These are phyloP conservation scores for Horisme vitalbata DNA, from an alignment of 2,888 invertebrate species.

Conservation along the genomic window DNA sequence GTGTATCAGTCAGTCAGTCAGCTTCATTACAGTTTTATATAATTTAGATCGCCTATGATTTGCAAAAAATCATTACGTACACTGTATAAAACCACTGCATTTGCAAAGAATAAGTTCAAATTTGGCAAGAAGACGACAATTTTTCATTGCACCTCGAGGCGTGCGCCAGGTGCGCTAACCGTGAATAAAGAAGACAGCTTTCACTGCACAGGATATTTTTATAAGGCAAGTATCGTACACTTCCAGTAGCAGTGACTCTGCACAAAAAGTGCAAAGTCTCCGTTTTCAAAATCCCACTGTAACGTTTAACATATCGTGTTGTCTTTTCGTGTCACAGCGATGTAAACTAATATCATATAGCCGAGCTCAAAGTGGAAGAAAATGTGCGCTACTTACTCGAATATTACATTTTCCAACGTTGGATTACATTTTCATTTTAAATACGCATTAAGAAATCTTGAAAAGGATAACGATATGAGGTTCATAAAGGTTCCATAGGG, in stretches of 20 bases:
- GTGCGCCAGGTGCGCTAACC: slow-evolving; percentile 58
- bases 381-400: slow-evolving; percentile 26
- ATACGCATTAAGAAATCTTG: slow-evolving; percentile 28
- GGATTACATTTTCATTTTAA: slow-evolving; percentile 31
- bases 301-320: slow-evolving; percentile 48
- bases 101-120: slow-evolving; percentile 63
- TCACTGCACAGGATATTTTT: slow-evolving; percentile 61
- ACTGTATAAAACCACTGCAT: slow-evolving; percentile 49
- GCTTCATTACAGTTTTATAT: no score
- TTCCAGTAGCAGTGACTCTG: slow-evolving; percentile 19
- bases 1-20: no score
- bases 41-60: no score
- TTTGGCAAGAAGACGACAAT: slow-evolving; percentile 70
- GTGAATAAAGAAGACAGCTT: slow-evolving; percentile 62
- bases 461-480: slow-evolving; percentile 22
- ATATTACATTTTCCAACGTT: slow-evolving; percentile 27
- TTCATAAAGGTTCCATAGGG: slow-evolving; percentile 17
- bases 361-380: slow-evolving; percentile 25
- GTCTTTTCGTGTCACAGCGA: slow-evolving; percentile 37
- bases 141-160: slow-evolving; percentile 64
- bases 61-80: no score
- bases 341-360: slow-evolving; percentile 33
- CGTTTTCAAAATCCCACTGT: slow-evolving; percentile 50
- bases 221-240: slow-evolving; percentile 55
- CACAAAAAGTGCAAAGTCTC: slow-evolving; percentile 52